Base-by-base conservation (phyloP, 2,113 vertebrate species). In the Hassar affinis region DNA sequence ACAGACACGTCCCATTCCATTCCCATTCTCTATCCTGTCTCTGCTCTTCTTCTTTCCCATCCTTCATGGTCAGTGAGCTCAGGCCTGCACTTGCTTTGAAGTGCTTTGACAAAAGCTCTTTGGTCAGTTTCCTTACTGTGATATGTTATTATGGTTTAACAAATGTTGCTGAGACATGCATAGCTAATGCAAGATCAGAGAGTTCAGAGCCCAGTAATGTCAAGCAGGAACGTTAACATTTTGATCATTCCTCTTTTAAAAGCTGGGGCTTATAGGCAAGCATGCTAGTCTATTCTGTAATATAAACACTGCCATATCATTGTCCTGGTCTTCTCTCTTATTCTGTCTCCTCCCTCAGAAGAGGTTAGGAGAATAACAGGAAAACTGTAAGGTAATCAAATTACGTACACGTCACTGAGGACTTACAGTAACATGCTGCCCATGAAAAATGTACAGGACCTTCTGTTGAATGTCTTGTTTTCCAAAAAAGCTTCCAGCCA, bases 401-500 rank as follows among this genome's bases (percentile, higher is more conserved):
- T 79, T 83, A 59, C 47, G 30, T 85, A 85, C 75, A 71, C 76
- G 81, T 78, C 61, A 81, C 51, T 52, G n/a, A 79, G 81, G 86
- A 79, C 81, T 57, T 85, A 85, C 49, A 15, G 78, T 79, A 83
- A 85, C 85, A 89, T 90, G 84, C 86, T 89, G 84, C 86, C 59
- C 83, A 89, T 91, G 61, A 91, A 91, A 90, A 86, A 90, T 90
- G 90, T 85, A 91, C 72, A 52, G 45, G 76, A 82, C 83, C 81
- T 79, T 90, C 86, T 90, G 84, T 66, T 71, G 38, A n/a, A 85
- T 89, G 81, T 72, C 1, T 85, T 85, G 68, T 85, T 20, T 59
- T 86, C 85, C 85, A 83, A 77, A 78, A 78, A 74, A 80, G 51
- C 81, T 80, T 68, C n/a, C 33, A 69, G 45, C 71, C 64, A 72